These are phyloP conservation scores for Cydia strobilella DNA, from an alignment of 1,140 invertebrate genomes.

Conservation along the genomic window DNA sequence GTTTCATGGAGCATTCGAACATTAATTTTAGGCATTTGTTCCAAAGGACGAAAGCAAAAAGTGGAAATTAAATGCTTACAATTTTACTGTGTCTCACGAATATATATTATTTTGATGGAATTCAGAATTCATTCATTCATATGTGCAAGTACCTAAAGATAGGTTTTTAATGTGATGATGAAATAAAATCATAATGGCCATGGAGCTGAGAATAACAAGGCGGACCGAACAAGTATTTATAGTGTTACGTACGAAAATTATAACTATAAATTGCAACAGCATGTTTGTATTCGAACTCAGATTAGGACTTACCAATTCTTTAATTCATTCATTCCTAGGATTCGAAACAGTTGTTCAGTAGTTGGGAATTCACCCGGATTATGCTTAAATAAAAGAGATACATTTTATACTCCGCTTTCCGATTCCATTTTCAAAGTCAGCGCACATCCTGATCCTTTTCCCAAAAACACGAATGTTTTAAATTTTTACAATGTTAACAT, in stretches of 20 bases:
- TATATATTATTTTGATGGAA: no score
- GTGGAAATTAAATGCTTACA: no score
- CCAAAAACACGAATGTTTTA: background rate
- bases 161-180: background rate
- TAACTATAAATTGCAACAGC: background rate
- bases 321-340: no score
- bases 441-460: background rate
- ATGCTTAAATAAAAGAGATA: background rate
- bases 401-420: background rate
- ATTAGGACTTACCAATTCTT: no score
- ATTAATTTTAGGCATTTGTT: no score
- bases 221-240: background rate
- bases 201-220: background rate
- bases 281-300: no score
- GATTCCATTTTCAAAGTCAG: background rate
- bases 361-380: no score
- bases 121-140: no score
- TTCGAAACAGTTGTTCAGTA: no score
- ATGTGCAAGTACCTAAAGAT: background rate
- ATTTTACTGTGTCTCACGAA: no score
- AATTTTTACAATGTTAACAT: conserved; percentile 7
- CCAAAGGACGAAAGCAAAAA: no score
- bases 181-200: background rate
- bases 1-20: background rate
- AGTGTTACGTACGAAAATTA: no score